phyloP scores from a whole-genome alignment of 2,797 vertebrate genomes.

The Sarcoramphus papa region DNA sequence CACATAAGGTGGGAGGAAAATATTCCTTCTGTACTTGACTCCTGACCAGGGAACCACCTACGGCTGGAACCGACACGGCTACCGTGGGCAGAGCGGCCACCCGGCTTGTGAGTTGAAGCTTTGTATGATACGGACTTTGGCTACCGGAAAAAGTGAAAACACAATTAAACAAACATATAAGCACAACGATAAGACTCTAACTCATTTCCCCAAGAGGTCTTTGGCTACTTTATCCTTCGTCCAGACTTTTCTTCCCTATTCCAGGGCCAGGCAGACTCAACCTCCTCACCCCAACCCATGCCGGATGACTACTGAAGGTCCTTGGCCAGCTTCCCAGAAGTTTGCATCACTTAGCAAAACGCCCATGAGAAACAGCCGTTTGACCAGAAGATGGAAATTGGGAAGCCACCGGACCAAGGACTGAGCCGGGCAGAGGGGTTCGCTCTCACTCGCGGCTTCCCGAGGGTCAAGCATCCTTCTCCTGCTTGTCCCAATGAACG shows the following conservation, averaged over 20 bases:
- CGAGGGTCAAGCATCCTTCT: neutral
- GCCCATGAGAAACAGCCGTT: neutral
- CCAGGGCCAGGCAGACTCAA: neutral
- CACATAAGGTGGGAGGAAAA: neutral
- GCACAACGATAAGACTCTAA: neutral
- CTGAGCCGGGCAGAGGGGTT: neutral
- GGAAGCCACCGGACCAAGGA: neutral
- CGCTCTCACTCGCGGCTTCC: neutral
- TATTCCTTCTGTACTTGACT: neutral
- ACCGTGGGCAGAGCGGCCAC: neutral
- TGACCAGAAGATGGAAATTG: neutral
- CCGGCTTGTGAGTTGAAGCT: neutral
- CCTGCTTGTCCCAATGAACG: fast-evolving
- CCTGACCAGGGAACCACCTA: neutral
- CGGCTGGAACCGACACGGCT: neutral
- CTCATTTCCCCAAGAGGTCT: neutral
- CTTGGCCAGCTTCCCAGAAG: neutral
- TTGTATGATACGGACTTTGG: neutral
- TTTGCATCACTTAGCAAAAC: neutral
- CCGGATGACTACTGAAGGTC: neutral
- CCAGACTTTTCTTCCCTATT: neutral
- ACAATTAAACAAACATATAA: neutral
- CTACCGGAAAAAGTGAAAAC: neutral
- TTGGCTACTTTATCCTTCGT: neutral
- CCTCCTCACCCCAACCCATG: neutral